Percentiles rank a stretch among this genome's conserved stretches.
These are phyloP conservation scores for Octodon degus DNA, from an alignment of 2,113 vertebrate species.

Conservation along the genomic window DNA sequence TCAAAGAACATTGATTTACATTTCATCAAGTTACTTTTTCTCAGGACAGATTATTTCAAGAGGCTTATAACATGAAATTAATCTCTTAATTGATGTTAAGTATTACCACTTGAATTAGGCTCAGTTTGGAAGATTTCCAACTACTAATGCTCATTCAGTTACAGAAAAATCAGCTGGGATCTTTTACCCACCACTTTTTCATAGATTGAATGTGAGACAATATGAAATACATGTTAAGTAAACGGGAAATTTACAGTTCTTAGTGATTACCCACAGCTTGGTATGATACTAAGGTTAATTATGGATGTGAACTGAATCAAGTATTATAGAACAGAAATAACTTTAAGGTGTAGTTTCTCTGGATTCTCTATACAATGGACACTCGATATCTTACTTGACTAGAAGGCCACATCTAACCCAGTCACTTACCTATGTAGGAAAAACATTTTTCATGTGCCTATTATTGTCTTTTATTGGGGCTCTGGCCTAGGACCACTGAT, in stretches of 20 bases:
- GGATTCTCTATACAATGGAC: neutral
- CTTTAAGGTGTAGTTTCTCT: neutral
- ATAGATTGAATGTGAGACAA: neutral
- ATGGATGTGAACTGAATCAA: neutral
- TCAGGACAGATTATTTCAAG: conserved; percentile 31
- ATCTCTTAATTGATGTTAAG: conserved; percentile 55
- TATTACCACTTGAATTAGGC: neutral
- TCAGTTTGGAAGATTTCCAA: neutral
- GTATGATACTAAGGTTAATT: neutral
- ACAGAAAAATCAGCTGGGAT: neutral
- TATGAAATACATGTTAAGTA: neutral
- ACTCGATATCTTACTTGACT: neutral
- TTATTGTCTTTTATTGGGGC: neutral
- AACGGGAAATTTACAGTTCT: neutral
- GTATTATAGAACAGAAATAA: conserved; percentile 4
- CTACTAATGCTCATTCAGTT: neutral
- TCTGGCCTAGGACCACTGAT: neutral
- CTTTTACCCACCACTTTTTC: neutral
- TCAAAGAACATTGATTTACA: conserved; percentile 9
- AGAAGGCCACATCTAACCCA: neutral
- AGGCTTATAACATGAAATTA: conserved; percentile 29
- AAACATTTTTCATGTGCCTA: conserved; percentile 15
- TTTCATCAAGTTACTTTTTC: conserved; percentile 46
- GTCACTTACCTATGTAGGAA: neutral
- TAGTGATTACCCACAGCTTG: neutral